A percentile compares a stretch with the other conserved stretches of the same genome.
phyloP scores from a whole-genome alignment of 2,113 vertebrate genomes.

The Corythaeola cristata region DNA sequence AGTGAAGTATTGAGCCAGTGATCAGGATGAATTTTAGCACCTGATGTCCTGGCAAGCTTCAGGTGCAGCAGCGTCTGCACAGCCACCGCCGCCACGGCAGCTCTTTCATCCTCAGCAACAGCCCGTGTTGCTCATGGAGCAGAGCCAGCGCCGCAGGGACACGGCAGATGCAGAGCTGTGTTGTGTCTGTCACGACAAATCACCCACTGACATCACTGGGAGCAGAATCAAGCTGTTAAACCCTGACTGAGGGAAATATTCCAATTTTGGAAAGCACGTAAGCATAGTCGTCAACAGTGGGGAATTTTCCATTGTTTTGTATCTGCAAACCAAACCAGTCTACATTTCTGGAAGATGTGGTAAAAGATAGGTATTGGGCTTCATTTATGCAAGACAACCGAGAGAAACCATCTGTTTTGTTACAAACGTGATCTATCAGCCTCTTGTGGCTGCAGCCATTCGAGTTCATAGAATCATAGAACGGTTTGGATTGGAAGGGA shows the following conservation, averaged over 20 bases:
- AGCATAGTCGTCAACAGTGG: too few species aligned
- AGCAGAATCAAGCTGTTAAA: not conserved
- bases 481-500: too few species aligned
- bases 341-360: not conserved
- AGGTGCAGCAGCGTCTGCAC: not conserved
- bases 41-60: not conserved
- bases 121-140: not conserved
- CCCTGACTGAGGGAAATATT: not conserved
- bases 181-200: not conserved
- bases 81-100: not conserved
- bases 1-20: not conserved
- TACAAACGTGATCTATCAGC: not conserved
- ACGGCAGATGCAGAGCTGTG: not conserved
- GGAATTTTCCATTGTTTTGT: not conserved
- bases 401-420: not conserved
- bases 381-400: not conserved
- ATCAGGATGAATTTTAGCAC: not conserved
- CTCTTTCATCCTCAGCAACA: not conserved
- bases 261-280: not conserved
- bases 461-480: too few species aligned
- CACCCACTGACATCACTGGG: rapidly evolving
- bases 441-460: not conserved
- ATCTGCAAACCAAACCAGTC: not conserved
- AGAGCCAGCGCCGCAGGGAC: not conserved
- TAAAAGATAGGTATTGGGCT: not conserved